phyloP scores from a whole-genome alignment of 2,888 invertebrate genomes.

The Mellilla xanthometata region DNA sequence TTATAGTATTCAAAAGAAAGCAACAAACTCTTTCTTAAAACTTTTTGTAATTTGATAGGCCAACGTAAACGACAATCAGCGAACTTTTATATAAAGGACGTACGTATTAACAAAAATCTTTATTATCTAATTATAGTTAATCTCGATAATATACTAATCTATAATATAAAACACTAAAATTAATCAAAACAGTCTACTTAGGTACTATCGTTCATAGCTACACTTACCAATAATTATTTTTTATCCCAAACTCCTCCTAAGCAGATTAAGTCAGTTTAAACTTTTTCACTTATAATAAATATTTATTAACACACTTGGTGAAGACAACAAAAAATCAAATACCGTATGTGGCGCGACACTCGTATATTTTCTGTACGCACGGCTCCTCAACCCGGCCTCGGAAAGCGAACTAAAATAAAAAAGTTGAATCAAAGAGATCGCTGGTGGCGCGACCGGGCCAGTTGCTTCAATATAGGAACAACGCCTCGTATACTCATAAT shows the following conservation, averaged over 20 bases:
- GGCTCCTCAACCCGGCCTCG: slow-evolving; percentile 5
- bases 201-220: neutral
- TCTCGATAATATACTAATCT: too few species aligned
- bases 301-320: slow-evolving; percentile 3
- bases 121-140: too few species aligned
- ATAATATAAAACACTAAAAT: too few species aligned
- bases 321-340: slow-evolving; percentile 6
- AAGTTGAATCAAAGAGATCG: slow-evolving; percentile 10
- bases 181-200: too few species aligned
- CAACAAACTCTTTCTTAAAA: neutral
- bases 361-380: too few species aligned
- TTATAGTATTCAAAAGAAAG: slow-evolving; percentile 5
- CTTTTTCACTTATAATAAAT: slow-evolving; percentile 4
- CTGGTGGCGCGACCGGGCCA: slow-evolving; percentile 5
- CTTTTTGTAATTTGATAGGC: too few species aligned
- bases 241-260: neutral
- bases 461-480: neutral
- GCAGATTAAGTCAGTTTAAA: neutral
- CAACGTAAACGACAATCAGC: too few species aligned
- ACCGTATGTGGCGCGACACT: slow-evolving; percentile 3
- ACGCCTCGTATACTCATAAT: too few species aligned
- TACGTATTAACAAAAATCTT: too few species aligned
- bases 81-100: too few species aligned
- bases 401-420: slow-evolving; percentile 18
- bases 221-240: slow-evolving; percentile 9